These are phyloP conservation scores for Limenitis camilla DNA, from an alignment of 2,888 invertebrate genomes.

Conservation along the genomic window DNA sequence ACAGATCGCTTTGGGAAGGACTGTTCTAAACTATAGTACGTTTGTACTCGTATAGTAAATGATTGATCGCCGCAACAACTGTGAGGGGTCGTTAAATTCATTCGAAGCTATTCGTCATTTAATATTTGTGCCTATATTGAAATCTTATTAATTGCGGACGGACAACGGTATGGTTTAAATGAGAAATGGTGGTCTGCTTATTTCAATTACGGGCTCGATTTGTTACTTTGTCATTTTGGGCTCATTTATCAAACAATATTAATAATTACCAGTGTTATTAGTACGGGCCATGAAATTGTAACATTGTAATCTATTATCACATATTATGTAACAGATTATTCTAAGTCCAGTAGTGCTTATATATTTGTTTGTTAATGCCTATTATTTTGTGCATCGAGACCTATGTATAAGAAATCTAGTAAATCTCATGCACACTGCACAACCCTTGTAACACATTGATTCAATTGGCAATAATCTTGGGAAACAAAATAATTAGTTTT, in stretches of 20 bases:
- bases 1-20: not conserved
- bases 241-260: slow-evolving; percentile 1
- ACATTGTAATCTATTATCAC: too few species aligned
- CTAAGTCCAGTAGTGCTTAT: too few species aligned
- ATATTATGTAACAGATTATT: too few species aligned
- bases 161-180: slow-evolving; percentile 16
- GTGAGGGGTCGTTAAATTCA: slow-evolving; percentile 44
- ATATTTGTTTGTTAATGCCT: too few species aligned
- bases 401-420: too few species aligned
- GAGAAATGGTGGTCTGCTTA: slow-evolving; percentile 15
- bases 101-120: slow-evolving; percentile 55
- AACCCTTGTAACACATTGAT: too few species aligned
- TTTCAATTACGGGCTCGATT: slow-evolving; percentile 20
- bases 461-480: too few species aligned
- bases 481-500: too few species aligned
- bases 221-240: slow-evolving; percentile 8
- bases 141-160: slow-evolving; percentile 36
- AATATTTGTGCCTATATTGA: slow-evolving; percentile 36
- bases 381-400: too few species aligned
- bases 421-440: too few species aligned
- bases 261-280: not conserved
- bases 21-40: slow-evolving; percentile 4
- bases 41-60: slow-evolving; percentile 24
- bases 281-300: too few species aligned
- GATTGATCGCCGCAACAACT: slow-evolving; percentile 43